phyloP scores from a whole-genome alignment of 2,113 vertebrate genomes.

The Mastomys coucha region DNA sequence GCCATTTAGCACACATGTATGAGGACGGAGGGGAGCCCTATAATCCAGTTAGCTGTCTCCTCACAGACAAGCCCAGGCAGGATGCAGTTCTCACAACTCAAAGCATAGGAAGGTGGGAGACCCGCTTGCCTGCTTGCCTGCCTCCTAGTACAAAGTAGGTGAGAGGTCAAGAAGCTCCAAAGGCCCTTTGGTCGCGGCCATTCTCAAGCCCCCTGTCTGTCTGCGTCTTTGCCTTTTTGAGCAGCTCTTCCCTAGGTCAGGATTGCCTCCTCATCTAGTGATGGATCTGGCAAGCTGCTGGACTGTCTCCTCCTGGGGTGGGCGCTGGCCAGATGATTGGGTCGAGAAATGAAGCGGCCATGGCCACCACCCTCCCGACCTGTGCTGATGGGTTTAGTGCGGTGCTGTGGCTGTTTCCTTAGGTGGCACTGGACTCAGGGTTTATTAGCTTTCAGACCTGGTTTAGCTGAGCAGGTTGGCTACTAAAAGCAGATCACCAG shows the following conservation, averaged over 20 bases:
- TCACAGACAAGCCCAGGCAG: not conserved
- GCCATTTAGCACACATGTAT: not conserved
- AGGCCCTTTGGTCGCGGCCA: not conserved
- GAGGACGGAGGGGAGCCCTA: not conserved
- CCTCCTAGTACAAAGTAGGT: not conserved
- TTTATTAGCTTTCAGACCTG: not conserved
- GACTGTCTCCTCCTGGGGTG: not conserved
- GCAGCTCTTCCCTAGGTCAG: not conserved
- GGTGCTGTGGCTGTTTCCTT: not conserved
- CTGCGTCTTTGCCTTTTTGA: not conserved
- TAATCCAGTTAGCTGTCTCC: accelerated
- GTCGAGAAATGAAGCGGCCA: not conserved
- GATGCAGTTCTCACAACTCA: not conserved
- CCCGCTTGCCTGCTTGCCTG: not conserved
- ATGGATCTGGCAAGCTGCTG: not conserved
- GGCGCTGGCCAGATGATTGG: not conserved
- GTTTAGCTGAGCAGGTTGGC: not conserved
- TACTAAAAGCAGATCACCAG: not conserved
- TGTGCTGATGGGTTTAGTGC: not conserved
- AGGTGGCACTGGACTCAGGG: not conserved
- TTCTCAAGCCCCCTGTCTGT: not conserved
- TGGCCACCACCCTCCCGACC: not conserved
- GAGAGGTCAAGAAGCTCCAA: not conserved
- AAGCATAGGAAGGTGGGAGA: no score
- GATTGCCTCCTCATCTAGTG: not conserved